A percentile compares a stretch with the other conserved stretches of the same genome.
phyloP scores from a whole-genome alignment of 2,888 invertebrate genomes.

The Melanargia galathea region DNA sequence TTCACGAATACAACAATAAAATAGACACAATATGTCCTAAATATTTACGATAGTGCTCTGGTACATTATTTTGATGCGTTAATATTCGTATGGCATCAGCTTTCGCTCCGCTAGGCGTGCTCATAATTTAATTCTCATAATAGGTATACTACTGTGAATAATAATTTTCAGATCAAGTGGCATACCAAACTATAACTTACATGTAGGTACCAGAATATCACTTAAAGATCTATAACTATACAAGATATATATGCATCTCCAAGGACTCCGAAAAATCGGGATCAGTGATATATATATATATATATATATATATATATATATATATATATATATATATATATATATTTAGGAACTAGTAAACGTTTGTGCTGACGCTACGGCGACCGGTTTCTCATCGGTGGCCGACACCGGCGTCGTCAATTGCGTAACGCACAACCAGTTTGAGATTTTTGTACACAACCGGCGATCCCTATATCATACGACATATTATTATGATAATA shows the following conservation, averaged over 20 bases:
- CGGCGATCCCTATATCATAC: conserved; percentile 10
- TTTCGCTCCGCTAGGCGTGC: conserved; percentile 37
- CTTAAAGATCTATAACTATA: too few relatives aligned
- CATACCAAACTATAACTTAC: too few relatives aligned
- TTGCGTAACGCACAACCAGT: conserved; percentile 30
- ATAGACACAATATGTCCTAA: conserved; percentile 23
- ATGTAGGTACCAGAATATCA: too few relatives aligned
- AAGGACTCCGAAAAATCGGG: too few relatives aligned
- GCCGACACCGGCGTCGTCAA: conserved; percentile 18
- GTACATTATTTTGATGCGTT: conserved; percentile 30
- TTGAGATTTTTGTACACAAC: conserved; percentile 13
- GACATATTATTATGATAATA: neutral
- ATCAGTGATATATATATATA: too few relatives aligned
- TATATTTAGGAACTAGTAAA: neutral
- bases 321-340: neutral
- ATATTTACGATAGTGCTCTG: conserved; percentile 24
- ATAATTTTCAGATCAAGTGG: conserved; percentile 33
- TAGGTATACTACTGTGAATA: conserved; percentile 27
- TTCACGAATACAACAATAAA: conserved; percentile 19
- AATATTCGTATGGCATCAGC: conserved; percentile 34
- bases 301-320: too few relatives aligned
- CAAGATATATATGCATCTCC: too few relatives aligned
- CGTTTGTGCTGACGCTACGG: conserved; percentile 26
- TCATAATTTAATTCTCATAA: conserved; percentile 39
- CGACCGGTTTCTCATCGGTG: conserved; percentile 29